Evolutionary conservation across 2,888 invertebrate genomes (phyloP).

Genomic region (Copidosoma aretas): DNA sequence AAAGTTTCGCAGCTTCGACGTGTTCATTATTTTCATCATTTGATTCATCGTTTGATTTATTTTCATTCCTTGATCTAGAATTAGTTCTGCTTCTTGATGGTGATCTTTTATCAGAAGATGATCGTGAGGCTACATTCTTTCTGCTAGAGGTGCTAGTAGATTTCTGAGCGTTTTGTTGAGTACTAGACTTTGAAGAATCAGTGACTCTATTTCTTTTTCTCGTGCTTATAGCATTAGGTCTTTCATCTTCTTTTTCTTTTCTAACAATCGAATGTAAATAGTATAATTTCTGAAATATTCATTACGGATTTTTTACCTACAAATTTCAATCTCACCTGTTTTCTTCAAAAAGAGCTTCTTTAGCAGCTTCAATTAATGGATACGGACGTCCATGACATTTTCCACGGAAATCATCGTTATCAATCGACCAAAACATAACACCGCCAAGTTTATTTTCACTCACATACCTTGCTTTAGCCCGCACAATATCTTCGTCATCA

Average conservation of each 20-base stretch:
- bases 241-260: constrained; percentile 37
- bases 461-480: constrained; percentile 84
- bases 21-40: constrained; percentile 25
- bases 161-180: constrained; percentile 18
- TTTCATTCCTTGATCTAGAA: constrained; percentile 12
- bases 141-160: constrained; percentile 9
- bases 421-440: constrained; percentile 93
- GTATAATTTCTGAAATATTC: neutral
- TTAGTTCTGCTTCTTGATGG: constrained; percentile 18
- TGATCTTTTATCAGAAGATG: constrained; percentile 14
- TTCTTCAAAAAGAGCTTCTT: constrained; percentile 77
- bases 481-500: constrained; percentile 84
- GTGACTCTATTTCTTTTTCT: constrained; percentile 33
- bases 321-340: constrained; percentile 65
- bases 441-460: constrained; percentile 85
- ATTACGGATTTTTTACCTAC: neutral
- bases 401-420: constrained; percentile 95
- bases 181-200: constrained; percentile 29
- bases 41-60: constrained; percentile 18
- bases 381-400: constrained; percentile 85
- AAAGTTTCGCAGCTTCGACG: constrained; percentile 19
- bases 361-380: constrained; percentile 90
- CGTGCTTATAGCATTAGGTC: constrained; percentile 28
- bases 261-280: constrained; percentile 23
- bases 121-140: constrained; percentile 25